Conservation (phyloP, 2,797 vertebrate species). For the Telmatherina bonti region DNA sequence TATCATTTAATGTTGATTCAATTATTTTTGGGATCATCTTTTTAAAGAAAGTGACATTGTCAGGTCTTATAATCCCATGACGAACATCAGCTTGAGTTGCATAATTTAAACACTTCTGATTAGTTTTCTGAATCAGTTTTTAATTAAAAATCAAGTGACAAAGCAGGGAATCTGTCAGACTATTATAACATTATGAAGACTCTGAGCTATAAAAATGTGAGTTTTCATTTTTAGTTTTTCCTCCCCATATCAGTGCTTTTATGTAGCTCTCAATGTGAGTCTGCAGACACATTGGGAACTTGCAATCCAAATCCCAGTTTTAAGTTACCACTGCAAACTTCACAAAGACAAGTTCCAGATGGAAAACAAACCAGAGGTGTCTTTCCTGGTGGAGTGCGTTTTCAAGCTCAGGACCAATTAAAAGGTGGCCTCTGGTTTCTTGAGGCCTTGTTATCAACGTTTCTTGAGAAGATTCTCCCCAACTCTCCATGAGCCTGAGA, state of each 20-base stretch:
- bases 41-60: not conserved
- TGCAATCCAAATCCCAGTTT: not conserved
- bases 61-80: not conserved
- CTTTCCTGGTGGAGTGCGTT: constrained; percentile 38
- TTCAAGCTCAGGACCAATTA: constrained; percentile 47
- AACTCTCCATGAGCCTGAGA: constrained; percentile 15
- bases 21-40: not conserved
- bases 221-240: not conserved
- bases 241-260: not conserved
- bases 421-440: constrained; percentile 31
- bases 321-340: constrained; percentile 11
- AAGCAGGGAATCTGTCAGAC: not conserved
- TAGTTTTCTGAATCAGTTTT: not conserved
- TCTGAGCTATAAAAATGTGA: not conserved
- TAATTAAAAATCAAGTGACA: constrained; percentile 4
- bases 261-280: not conserved
- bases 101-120: not conserved
- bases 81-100: not conserved
- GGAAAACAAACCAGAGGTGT: constrained; percentile 44
- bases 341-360: constrained; percentile 17
- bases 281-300: not conserved
- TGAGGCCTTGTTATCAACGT: constrained; percentile 34
- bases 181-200: not conserved
- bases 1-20: not conserved
- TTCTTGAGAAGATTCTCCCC: constrained; percentile 17